phyloP scores from a whole-genome alignment of 1,140 invertebrate genomes.

The Rhagoletis zephyria region DNA sequence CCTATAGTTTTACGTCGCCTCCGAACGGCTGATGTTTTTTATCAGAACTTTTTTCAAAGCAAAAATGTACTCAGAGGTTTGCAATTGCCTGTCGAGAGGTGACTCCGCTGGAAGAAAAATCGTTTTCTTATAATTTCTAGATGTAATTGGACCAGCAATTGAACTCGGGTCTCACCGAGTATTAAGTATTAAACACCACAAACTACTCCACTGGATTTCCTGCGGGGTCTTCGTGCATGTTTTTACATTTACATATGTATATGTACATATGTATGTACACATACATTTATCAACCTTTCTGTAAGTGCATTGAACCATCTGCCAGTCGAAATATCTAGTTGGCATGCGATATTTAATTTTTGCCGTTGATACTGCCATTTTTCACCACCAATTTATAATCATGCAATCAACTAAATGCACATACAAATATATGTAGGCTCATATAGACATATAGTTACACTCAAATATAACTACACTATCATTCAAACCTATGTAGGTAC shows the following conservation, averaged over 20 bases:
- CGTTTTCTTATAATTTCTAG: too few relatives aligned
- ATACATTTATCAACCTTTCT: neutral
- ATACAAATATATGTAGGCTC: neutral
- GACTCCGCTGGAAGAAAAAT: too few relatives aligned
- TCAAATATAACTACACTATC: too few relatives aligned
- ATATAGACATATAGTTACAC: neutral
- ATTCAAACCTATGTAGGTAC: neutral
- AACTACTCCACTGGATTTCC: neutral
- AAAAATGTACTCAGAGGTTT: too few relatives aligned
- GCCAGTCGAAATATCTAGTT: neutral
- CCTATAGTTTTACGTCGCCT: too few relatives aligned
- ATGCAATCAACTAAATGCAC: slow-evolving; percentile 20
- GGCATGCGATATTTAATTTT: slow-evolving; percentile 49
- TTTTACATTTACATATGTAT: neutral
- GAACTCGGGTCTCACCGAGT: too few relatives aligned
- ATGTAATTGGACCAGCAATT: too few relatives aligned
- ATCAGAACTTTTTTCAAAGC: too few relatives aligned
- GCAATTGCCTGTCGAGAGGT: too few relatives aligned
- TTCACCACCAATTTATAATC: neutral
- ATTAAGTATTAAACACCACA: too few relatives aligned
- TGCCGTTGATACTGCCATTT: neutral
- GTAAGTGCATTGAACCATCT: slow-evolving; percentile 38
- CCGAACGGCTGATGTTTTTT: too few relatives aligned
- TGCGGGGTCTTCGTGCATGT: neutral
- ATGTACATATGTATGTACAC: neutral